A percentile compares a stretch with the other conserved stretches of the same genome.
Evolutionary conservation across 2,797 vertebrate genomes (phyloP).

Genomic region (Gymnocypris eckloni): DNA sequence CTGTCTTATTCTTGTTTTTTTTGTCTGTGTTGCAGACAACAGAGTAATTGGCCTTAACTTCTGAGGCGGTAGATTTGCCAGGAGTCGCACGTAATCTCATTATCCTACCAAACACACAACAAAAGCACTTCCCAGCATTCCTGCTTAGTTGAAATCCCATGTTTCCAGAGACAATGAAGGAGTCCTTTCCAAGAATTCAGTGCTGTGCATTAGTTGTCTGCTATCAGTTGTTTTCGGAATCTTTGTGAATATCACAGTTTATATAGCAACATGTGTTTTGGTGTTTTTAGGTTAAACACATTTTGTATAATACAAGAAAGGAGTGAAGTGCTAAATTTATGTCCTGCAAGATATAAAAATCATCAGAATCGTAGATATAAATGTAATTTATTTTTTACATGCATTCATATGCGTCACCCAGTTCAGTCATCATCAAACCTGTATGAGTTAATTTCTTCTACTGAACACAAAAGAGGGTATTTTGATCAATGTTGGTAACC

Average conservation of each 20-base stretch:
- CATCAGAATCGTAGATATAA: not conserved
- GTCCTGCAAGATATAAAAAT: not conserved
- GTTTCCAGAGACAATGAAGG: slow-evolving; percentile 37
- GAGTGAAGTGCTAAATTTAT: not conserved
- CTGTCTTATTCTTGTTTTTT: slow-evolving; percentile 68
- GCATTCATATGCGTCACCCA: not conserved
- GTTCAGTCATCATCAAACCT: not conserved
- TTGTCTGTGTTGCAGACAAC: slow-evolving; percentile 73
- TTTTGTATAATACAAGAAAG: not conserved
- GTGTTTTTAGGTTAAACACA: not conserved
- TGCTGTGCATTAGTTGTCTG: slow-evolving; percentile 16
- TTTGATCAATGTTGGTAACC: not conserved
- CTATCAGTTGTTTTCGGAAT: slow-evolving; percentile 7
- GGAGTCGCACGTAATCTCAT: slow-evolving; percentile 76
- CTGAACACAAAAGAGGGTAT: not conserved
- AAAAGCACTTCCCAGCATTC: slow-evolving; percentile 51
- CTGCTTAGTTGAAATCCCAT: slow-evolving; percentile 50
- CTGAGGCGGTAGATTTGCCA: slow-evolving; percentile 74
- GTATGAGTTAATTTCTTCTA: not conserved
- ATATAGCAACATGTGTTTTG: not conserved
- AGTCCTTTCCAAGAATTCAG: slow-evolving; percentile 42
- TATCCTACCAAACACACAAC: slow-evolving; percentile 62
- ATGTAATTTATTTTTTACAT: not conserved
- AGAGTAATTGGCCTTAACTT: slow-evolving; percentile 80
- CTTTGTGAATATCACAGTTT: slow-evolving; percentile 19